Conservation (phyloP, 2,797 vertebrate species). For the Pygocentrus nattereri region DNA sequence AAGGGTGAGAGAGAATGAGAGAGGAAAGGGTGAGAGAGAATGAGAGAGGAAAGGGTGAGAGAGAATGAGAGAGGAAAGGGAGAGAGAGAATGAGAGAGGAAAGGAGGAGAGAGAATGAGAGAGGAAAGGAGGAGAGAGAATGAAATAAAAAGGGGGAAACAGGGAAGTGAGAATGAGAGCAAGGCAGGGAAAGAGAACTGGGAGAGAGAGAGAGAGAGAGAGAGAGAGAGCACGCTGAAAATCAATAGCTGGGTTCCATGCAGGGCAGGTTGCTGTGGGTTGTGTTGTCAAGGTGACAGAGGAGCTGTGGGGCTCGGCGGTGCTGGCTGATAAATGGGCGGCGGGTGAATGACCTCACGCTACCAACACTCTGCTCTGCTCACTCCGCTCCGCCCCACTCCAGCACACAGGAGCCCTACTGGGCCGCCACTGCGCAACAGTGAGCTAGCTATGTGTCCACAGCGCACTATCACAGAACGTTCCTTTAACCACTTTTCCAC, state of each 20-base stretch:
- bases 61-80: not conserved
- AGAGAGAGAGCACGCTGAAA: conserved; percentile 20
- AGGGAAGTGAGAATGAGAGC: conserved; percentile 14
- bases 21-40: too few species aligned
- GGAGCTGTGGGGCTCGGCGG: conserved; percentile 87
- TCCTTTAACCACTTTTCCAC: too few species aligned
- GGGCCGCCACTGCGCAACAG: not conserved
- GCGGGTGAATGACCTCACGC: conserved; percentile 75
- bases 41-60: conserved; percentile 39
- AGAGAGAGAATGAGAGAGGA: too few species aligned
- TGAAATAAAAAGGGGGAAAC: not conserved
- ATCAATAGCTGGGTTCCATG: conserved; percentile 81
- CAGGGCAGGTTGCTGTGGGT: conserved; percentile 85
- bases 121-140: too few species aligned
- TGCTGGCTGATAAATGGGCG: conserved; percentile 85
- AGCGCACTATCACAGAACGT: not conserved
- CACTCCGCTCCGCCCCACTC: conserved; percentile 26
- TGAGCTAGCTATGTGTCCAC: not conserved
- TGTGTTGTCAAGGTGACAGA: conserved; percentile 89
- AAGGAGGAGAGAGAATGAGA: conserved; percentile 7
- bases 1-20: not conserved
- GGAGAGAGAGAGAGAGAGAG: conserved; percentile 44
- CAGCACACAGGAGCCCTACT: not conserved
- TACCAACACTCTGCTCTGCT: conserved; percentile 48
- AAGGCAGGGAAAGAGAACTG: not conserved